These are phyloP conservation scores for Xylota sylvarum DNA, from an alignment of 2,888 invertebrate genomes.

Conservation along the genomic window DNA sequence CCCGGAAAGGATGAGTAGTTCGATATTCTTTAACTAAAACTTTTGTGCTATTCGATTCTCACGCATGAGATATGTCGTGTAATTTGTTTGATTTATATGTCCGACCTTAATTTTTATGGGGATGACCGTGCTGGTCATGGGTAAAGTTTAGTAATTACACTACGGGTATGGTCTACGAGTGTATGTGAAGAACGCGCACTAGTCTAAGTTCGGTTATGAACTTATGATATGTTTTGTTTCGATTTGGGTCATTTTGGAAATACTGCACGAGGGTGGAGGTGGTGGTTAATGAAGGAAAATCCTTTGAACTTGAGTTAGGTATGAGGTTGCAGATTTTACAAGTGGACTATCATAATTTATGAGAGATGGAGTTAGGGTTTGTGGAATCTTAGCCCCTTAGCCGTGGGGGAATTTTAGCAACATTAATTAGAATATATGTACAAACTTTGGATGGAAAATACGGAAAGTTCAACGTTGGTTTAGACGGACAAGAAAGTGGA, in stretches of 20 bases:
- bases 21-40: conserved; percentile 48
- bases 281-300: conserved; percentile 45
- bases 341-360: conserved; percentile 24
- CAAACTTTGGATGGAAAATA: not conserved
- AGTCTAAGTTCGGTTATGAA: conserved; percentile 25
- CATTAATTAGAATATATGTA: conserved; percentile 31
- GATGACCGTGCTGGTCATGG: conserved; percentile 55
- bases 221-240: conserved; percentile 46
- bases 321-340: conserved; percentile 11
- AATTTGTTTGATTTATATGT: conserved; percentile 72
- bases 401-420: not conserved
- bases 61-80: conserved; percentile 72
- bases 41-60: conserved; percentile 64
- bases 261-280: not conserved
- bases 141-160: conserved; percentile 70
- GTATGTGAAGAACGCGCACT: conserved; percentile 11
- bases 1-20: conserved; percentile 10
- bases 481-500: no score
- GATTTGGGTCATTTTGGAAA: conserved; percentile 49
- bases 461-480: not conserved
- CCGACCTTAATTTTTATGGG: conserved; percentile 71
- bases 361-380: conserved; percentile 1
- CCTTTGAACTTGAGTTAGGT: conserved; percentile 51
- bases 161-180: conserved; percentile 8
- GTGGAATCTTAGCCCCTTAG: not conserved